These are phyloP conservation scores for Anser cygnoides DNA, from an alignment of 2,113 vertebrate genomes.

Conservation along the genomic window DNA sequence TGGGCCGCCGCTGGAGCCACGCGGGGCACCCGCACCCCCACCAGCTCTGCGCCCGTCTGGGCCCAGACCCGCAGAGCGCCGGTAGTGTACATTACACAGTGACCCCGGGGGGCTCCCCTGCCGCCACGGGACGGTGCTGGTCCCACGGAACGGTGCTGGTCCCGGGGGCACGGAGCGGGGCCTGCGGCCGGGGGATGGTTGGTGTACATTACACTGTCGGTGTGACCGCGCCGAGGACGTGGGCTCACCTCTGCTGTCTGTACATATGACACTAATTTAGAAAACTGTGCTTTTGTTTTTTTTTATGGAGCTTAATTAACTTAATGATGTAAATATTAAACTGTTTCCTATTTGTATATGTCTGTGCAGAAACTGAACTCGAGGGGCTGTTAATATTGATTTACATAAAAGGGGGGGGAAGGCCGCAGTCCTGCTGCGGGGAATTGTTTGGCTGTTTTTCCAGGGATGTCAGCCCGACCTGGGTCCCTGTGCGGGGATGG, in stretches of 20 bases:
- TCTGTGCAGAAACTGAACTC: constrained; percentile 21
- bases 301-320: constrained; percentile 75
- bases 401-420: constrained; percentile 72
- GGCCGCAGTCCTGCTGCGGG: background rate
- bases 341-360: constrained; percentile 71
- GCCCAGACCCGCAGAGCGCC: constrained; percentile 1
- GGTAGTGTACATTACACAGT: constrained; percentile 44
- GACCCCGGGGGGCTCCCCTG: background rate
- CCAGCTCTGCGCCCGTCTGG: background rate
- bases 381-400: constrained; percentile 73
- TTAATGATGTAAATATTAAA: constrained; percentile 78
- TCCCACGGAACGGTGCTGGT: background rate
- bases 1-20: no score
- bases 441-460: background rate
- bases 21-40: background rate
- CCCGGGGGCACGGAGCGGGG: background rate
- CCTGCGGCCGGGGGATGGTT: background rate
- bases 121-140: background rate
- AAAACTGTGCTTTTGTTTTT: constrained; percentile 37
- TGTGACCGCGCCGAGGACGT: constrained; percentile 51
- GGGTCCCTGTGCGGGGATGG: background rate
- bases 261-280: constrained; percentile 51
- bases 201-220: constrained; percentile 72
- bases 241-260: constrained; percentile 48
- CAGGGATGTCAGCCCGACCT: background rate